Base-by-base conservation (phyloP, 1,140 invertebrate genomes). In the Brachionus calyciflorus region DNA sequence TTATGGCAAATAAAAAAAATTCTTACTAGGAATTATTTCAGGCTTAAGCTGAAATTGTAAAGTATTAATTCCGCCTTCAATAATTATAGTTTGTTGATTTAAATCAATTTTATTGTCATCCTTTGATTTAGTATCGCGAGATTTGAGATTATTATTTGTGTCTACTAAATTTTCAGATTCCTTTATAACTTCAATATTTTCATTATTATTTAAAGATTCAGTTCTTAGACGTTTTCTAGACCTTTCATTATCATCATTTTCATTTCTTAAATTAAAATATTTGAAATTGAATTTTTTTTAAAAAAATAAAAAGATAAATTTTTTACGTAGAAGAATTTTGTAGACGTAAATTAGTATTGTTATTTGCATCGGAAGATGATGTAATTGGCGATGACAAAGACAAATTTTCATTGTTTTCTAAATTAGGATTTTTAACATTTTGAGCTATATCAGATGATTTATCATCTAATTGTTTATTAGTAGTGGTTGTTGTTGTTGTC, bases 41-140 rank as follows among this genome's bases (percentile, higher is more conserved):
- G 60, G 60, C 37, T 65, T 65, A 24, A 65, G 40, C 7, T 65
- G 60, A 65, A 65, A 65, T 26, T 65, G 60, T 65, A 65, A 24
- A 65, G 37, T 3, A n/a, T 44, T 65, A 2, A 65, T 24, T 24
- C 60, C 60, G 19, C 60, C 60, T 65, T 65, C 60, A 65, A 65
- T 65, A 17, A 65, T 65, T 24, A 65, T 24, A 21, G 60, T 65
- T 24, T 65, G 60, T 24, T 65, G 60, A 44, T 65, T 12, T 40
- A 37, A 12, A 10, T 40, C 33, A 28, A 12, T 57, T 28, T 63
- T 37, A 19, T n/a, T n/a, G n/a, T 41, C 37, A 3, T 46, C 44
- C 3, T 46, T 46, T 2, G 10, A 30, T 5, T 44, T 65, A 0
- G 21, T n/a, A n/a, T 65, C 44, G 24, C 7, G 28, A n/a, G 5